Evolutionary conservation across 92 coral and sea anemone genomes (phyloP).

Genomic region (Meandrina meandrites): DNA sequence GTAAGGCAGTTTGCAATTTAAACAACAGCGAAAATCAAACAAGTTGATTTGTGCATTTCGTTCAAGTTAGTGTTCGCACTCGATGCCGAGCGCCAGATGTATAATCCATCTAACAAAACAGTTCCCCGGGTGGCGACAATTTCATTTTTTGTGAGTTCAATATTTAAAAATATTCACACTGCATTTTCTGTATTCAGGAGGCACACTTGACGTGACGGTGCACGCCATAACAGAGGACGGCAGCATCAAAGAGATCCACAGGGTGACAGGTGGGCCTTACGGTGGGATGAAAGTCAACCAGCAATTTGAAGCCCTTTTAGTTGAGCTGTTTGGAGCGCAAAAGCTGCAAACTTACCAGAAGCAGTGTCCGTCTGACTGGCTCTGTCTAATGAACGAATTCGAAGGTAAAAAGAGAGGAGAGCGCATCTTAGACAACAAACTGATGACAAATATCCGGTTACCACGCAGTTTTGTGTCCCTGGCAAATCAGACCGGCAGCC

Average conservation of each 20-base stretch:
- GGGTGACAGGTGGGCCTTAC: conserved; percentile 19
- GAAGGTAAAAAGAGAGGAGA: conserved; percentile 10
- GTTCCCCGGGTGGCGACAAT: too few species aligned
- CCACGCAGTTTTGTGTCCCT: conserved; percentile 16
- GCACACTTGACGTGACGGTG: conserved; percentile 22
- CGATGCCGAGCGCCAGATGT: too few species aligned
- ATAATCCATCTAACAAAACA: too few species aligned
- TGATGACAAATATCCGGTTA: conserved; percentile 7
- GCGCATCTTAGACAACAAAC: not conserved
- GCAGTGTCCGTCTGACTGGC: conserved; percentile 12
- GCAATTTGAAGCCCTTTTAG: conserved; percentile 10
- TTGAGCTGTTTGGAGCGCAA: conserved; percentile 5
- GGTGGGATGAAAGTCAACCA: conserved; percentile 28
- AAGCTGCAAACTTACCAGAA: not conserved
- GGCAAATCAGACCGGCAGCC: not conserved
- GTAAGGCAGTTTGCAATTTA: too few species aligned
- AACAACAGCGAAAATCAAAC: too few species aligned
- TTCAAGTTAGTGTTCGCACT: too few species aligned
- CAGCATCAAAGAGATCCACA: conserved; percentile 35
- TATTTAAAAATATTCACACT: not conserved
- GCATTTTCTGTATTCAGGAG: not conserved
- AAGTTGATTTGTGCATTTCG: too few species aligned
- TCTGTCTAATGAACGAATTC: conserved; percentile 24
- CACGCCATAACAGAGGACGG: conserved; percentile 11
- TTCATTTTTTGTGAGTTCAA: too few species aligned